Evolutionary conservation across 2,113 vertebrate genomes (phyloP), one percentile per base, ranked within the genome.

Genomic region (Gobio gobio): DNA sequence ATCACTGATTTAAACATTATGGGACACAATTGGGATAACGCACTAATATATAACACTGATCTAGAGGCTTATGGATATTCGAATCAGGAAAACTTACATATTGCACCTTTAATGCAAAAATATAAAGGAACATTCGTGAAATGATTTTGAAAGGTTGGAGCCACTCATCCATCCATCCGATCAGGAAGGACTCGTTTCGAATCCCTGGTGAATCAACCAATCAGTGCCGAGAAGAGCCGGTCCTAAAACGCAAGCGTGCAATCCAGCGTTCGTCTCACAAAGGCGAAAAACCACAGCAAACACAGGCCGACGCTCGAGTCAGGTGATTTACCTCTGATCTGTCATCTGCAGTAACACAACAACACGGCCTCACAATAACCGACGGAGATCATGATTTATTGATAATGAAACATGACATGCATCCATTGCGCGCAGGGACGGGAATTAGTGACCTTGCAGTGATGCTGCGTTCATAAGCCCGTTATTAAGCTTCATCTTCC

Each of bases 361-460:
- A 22, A 20, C 54, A 54, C 1, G 51, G 51, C 40, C 40, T 40
- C 40, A 7, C 40, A 40, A 40, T 40, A 40, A 40, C 40, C 6
- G 5, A 7, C 61, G 7, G 24, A 6, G 6, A 64, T 64, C 5
- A 8, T 36, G 16, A 40, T 40, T 24, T 16, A 33, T 13, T 59
- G 33, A 6, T 13, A n/a, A n/a, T 5, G 18, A 56, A 18, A 77
- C 49, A 9, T 4, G 26, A 88, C 40, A 70, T 40, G 72, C 59
- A 63, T 83, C 87, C 20, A 40, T 76, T 83, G 82, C 77, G 64
- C 1, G 14, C 79, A 22, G 86, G 79, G 87, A 72, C 79, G 47
- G 51, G 64, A 12, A 70, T 81, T 89, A 90, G 87, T 94, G 93
- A 95, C 94, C 94, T 95, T 95, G 94, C 91, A 89, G 93, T 93